These are phyloP conservation scores for Xiphias gladius DNA, from an alignment of 2,113 vertebrate species.

Conservation along the genomic window DNA sequence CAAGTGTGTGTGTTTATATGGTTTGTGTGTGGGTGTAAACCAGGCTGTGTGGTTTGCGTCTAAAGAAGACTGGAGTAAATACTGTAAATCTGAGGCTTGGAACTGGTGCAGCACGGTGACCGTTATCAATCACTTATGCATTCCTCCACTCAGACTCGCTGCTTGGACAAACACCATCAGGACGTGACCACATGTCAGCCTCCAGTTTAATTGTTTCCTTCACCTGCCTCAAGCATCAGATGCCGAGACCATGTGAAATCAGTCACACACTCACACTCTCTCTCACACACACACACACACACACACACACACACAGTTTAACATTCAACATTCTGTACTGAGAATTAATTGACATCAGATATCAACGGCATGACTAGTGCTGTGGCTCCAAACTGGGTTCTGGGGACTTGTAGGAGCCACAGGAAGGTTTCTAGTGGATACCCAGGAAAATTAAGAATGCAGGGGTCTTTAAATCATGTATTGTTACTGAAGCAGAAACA, in stretches of 20 bases:
- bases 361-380: conserved; percentile 24
- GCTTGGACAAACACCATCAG: conserved; percentile 67
- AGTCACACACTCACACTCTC: no score
- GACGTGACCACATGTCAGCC: conserved; percentile 72
- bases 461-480: conserved; percentile 1
- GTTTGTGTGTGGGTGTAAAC: conserved; percentile 71
- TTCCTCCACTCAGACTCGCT: conserved; percentile 63
- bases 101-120: conserved; percentile 65
- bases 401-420: conserved; percentile 1
- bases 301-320: conserved; percentile 44
- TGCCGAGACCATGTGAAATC: conserved; percentile 48
- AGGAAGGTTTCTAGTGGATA: not conserved
- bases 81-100: conserved; percentile 69
- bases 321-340: conserved; percentile 37
- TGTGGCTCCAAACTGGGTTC: conserved; percentile 12
- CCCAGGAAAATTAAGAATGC: not conserved
- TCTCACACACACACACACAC: conserved; percentile 40
- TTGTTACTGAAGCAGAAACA: not conserved
- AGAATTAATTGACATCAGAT: conserved; percentile 63
- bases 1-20: conserved; percentile 81
- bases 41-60: conserved; percentile 74
- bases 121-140: conserved; percentile 80
- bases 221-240: conserved; percentile 70
- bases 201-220: conserved; percentile 83
- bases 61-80: conserved; percentile 78